phyloP scores from a whole-genome alignment of 2,888 invertebrate species.

The Tortrix viridana region DNA sequence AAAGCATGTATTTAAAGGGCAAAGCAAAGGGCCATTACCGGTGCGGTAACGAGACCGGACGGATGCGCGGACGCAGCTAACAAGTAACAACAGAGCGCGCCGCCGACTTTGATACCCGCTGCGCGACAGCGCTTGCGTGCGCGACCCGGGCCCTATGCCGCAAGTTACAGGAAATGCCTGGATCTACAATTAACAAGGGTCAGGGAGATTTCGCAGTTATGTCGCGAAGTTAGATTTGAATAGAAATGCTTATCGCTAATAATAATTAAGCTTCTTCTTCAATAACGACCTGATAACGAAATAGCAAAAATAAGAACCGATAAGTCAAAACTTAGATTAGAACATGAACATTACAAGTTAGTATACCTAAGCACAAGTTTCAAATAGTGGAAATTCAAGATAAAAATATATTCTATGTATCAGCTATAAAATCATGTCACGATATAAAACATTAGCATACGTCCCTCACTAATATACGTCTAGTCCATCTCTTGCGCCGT shows the following conservation, averaged over 20 bases:
- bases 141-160: conserved; percentile 48
- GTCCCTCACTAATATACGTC: neutral
- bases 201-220: neutral
- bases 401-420: no score
- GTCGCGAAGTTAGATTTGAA: neutral
- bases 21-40: conserved; percentile 28
- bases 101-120: conserved; percentile 73
- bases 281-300: no score
- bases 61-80: conserved; percentile 37
- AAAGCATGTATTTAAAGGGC: conserved; percentile 9
- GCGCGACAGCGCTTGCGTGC: conserved; percentile 75
- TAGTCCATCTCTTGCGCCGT: conserved; percentile 23
- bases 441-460: neutral
- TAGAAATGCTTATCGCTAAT: neutral
- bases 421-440: no score
- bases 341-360: no score
- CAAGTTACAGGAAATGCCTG: conserved; percentile 52
- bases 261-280: no score
- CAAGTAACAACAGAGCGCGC: conserved; percentile 40
- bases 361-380: no score
- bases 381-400: no score
- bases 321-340: no score
- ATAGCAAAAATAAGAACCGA: no score
- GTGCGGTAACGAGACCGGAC: conserved; percentile 40
- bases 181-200: conserved; percentile 17